These are phyloP conservation scores for Drosophila melanosoma DNA, from an alignment of 2,888 invertebrate species.

Conservation along the genomic window DNA sequence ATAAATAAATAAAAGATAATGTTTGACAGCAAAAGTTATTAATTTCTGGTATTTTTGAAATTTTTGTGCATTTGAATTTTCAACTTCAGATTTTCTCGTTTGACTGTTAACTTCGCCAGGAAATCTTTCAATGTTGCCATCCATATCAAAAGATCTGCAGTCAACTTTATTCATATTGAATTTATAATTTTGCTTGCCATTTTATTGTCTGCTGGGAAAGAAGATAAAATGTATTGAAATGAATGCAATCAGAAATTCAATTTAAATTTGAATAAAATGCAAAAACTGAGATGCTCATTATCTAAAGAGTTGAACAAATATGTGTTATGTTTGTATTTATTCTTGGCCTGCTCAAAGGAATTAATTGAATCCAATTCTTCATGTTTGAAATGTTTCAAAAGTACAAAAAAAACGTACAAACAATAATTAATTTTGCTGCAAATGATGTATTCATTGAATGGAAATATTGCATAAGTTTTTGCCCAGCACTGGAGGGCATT, in stretches of 20 bases:
- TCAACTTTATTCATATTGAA: not conserved
- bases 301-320: not conserved
- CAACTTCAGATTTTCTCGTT: not conserved
- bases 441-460: slow-evolving; percentile 25
- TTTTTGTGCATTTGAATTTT: not conserved
- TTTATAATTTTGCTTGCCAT: not conserved
- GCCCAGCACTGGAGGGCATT: slow-evolving; percentile 33
- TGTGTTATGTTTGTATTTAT: not conserved
- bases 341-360: not conserved
- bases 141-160: not conserved
- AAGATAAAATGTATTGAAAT: not conserved
- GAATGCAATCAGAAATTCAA: not conserved
- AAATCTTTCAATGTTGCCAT: not conserved
- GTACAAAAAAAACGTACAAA: slow-evolving; percentile 30
- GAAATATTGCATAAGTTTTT: slow-evolving; percentile 14
- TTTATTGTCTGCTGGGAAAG: not conserved
- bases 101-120: not conserved
- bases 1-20: too few relatives aligned
- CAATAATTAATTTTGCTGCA: slow-evolving; percentile 52
- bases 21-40: not conserved
- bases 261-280: not conserved
- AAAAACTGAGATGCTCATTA: not conserved
- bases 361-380: not conserved
- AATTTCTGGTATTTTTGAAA: not conserved
- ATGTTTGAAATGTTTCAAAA: slow-evolving; percentile 2